Conservation (phyloP, 2,888 invertebrate species). For the Drosophila nigricruria region DNA sequence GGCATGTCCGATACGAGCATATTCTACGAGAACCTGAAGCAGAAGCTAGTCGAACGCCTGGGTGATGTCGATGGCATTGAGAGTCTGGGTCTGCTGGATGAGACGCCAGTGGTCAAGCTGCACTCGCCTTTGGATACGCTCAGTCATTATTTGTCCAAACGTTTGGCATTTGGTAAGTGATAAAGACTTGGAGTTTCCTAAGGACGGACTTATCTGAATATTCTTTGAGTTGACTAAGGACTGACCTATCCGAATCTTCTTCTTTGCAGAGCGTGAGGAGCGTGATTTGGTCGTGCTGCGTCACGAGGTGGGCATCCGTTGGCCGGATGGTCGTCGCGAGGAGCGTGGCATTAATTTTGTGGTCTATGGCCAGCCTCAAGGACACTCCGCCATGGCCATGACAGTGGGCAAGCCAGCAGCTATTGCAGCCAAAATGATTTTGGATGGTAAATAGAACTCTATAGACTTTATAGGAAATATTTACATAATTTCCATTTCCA, state of each 20-base stretch:
- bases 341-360: slow-evolving; percentile 94
- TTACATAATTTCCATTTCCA: slow-evolving; percentile 16
- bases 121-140: slow-evolving; percentile 97
- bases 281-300: slow-evolving; percentile 97
- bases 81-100: slow-evolving; percentile 94
- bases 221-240: not conserved
- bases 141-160: slow-evolving; percentile 94
- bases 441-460: slow-evolving; percentile 88
- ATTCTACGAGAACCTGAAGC: slow-evolving; percentile 96
- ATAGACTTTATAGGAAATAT: not conserved
- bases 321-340: slow-evolving; percentile 95
- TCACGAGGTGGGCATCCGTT: slow-evolving; percentile 96
- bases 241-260: not conserved
- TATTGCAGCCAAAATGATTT: slow-evolving; percentile 98
- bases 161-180: slow-evolving; percentile 90
- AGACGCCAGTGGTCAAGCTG: slow-evolving; percentile 92
- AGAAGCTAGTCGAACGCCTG: slow-evolving; percentile 92
- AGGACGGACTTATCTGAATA: not conserved
- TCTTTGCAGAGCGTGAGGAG: slow-evolving; percentile 89
- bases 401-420: slow-evolving; percentile 97
- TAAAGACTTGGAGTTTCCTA: no score
- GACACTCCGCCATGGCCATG: slow-evolving; percentile 98
- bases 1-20: slow-evolving; percentile 94
- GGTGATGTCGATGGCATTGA: slow-evolving; percentile 92
- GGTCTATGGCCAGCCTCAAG: slow-evolving; percentile 92